Percentiles rank a stretch among this genome's conserved stretches.
Evolutionary conservation across 2,888 invertebrate species (phyloP).

Genomic region (Ennomos erosarius): DNA sequence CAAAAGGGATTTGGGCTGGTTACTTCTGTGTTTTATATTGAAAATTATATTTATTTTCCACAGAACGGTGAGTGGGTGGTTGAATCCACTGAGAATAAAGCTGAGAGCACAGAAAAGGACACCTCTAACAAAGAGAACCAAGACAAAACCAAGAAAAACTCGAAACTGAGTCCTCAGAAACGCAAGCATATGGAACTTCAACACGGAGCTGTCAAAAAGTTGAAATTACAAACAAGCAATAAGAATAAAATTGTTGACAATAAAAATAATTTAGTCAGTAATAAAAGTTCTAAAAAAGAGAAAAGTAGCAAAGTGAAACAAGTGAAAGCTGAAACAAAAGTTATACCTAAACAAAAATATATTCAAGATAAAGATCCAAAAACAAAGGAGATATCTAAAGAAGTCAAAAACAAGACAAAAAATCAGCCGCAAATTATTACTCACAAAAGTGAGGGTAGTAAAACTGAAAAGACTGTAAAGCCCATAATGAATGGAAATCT

Average conservation of each 20-base stretch:
- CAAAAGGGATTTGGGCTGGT: no score
- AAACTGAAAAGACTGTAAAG: constrained; percentile 13
- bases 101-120: constrained; percentile 50
- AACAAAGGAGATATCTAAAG: constrained; percentile 15
- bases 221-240: constrained; percentile 40
- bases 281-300: constrained; percentile 9
- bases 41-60: not conserved
- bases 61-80: constrained; percentile 69
- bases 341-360: constrained; percentile 5
- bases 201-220: constrained; percentile 40
- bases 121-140: constrained; percentile 60
- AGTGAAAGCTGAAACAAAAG: constrained; percentile 16
- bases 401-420: constrained; percentile 14
- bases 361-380: constrained; percentile 15
- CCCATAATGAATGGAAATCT: constrained; percentile 17
- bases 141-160: constrained; percentile 43
- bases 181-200: constrained; percentile 33
- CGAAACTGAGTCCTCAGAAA: constrained; percentile 39
- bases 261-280: constrained; percentile 14
- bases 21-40: no score
- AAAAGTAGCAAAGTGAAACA: constrained; percentile 26
- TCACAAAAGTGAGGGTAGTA: constrained; percentile 6
- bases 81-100: constrained; percentile 48
- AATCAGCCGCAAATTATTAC: constrained; percentile 16
- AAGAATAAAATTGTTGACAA: constrained; percentile 31